A percentile compares a stretch with the other conserved stretches of the same genome.
Evolutionary conservation across 1,140 invertebrate species (phyloP).

Genomic region (Tribolium castaneum): DNA sequence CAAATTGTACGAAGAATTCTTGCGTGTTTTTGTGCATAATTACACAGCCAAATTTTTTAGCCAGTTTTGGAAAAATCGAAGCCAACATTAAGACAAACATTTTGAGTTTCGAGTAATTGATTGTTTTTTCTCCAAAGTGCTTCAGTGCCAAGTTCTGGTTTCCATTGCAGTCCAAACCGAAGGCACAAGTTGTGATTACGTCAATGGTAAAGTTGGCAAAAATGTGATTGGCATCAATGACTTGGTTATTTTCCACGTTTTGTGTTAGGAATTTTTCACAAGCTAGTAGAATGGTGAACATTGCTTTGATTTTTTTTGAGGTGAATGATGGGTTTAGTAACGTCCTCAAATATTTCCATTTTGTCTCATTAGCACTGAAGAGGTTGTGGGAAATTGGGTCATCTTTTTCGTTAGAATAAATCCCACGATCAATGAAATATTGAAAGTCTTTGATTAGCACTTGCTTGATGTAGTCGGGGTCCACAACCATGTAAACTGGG

Average conservation of each 20-base stretch:
- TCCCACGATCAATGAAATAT: slow-evolving; percentile 64
- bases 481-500: slow-evolving; percentile 54
- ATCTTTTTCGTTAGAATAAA: slow-evolving; percentile 62
- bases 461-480: slow-evolving; percentile 65
- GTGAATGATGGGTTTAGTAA: slow-evolving; percentile 72
- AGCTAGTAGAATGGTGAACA: slow-evolving; percentile 58
- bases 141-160: slow-evolving; percentile 66
- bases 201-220: slow-evolving; percentile 66
- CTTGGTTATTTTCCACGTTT: slow-evolving; percentile 52
- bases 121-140: slow-evolving; percentile 59
- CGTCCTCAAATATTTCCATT: slow-evolving; percentile 71
- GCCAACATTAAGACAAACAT: background rate
- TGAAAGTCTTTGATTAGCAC: slow-evolving; percentile 66
- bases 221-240: slow-evolving; percentile 65
- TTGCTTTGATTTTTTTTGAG: slow-evolving; percentile 64
- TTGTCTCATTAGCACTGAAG: slow-evolving; percentile 66
- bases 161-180: slow-evolving; percentile 68
- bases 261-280: slow-evolving; percentile 62
- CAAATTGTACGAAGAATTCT: slow-evolving; percentile 64
- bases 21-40: slow-evolving; percentile 50
- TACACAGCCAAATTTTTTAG: background rate
- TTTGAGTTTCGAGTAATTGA: slow-evolving; percentile 20
- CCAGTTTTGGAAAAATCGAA: slow-evolving; percentile 19
- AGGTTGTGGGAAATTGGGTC: slow-evolving; percentile 62
- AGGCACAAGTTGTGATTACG: slow-evolving; percentile 65